These are phyloP conservation scores for Toxonevra muliebris DNA, from an alignment of 2,888 invertebrate genomes.

Conservation along the genomic window DNA sequence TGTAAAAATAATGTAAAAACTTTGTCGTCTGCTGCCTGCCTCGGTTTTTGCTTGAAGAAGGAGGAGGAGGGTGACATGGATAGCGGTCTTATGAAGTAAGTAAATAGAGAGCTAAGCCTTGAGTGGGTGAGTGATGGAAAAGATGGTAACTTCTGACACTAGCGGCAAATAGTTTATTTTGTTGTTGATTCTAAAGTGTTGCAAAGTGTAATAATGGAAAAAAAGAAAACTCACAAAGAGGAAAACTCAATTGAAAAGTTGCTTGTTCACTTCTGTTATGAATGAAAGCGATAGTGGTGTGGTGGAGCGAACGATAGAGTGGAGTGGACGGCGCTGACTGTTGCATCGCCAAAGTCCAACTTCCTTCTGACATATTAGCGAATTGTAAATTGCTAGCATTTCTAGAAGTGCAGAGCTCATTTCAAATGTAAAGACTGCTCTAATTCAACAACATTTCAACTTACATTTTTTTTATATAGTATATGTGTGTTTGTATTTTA, in stretches of 20 bases:
- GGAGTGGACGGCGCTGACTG: background rate
- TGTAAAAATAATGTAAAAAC: slow-evolving; percentile 40
- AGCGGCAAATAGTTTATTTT: slow-evolving; percentile 16
- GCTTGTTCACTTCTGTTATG: slow-evolving; percentile 40
- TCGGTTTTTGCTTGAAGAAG: slow-evolving; percentile 2
- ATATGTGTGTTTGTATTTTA: no score
- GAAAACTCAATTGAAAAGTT: slow-evolving; percentile 44
- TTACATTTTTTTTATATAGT: no score
- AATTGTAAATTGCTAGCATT: no score
- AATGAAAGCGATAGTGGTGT: slow-evolving; percentile 24
- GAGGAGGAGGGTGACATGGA: background rate
- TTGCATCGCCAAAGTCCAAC: no score
- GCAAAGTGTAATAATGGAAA: slow-evolving; percentile 4
- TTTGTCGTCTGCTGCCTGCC: slow-evolving; percentile 5
- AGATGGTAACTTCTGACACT: slow-evolving; percentile 22
- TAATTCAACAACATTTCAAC: no score
- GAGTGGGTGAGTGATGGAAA: background rate
- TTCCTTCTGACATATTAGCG: no score
- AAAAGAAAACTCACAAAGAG: slow-evolving; percentile 33
- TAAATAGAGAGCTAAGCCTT: background rate
- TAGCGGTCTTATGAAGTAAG: background rate
- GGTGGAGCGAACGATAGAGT: background rate
- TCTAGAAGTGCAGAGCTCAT: no score
- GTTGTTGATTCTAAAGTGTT: slow-evolving; percentile 1
- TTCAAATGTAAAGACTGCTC: no score